Conservation (phyloP, 2,888 invertebrate genomes). For the Spialia ferax region DNA sequence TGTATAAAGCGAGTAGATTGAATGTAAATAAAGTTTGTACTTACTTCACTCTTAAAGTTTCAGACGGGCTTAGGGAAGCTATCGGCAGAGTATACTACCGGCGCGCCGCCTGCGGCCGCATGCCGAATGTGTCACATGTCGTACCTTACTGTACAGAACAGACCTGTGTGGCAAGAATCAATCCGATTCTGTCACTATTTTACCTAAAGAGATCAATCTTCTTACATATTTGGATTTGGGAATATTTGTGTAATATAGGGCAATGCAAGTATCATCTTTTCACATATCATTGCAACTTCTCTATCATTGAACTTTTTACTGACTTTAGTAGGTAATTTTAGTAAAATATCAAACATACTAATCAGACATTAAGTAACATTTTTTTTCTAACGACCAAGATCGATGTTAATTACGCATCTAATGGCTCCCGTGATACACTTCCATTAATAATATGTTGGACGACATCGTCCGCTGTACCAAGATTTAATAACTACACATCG, state of each 20-base stretch:
- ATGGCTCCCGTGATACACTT: slow-evolving; percentile 86
- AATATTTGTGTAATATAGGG: slow-evolving; percentile 19
- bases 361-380: slow-evolving; percentile 42
- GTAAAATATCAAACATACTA: slow-evolving; percentile 5
- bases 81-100: slow-evolving; percentile 38
- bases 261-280: neutral
- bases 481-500: slow-evolving; percentile 81
- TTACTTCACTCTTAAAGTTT: slow-evolving; percentile 65
- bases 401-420: slow-evolving; percentile 84
- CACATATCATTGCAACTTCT: neutral
- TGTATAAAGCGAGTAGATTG: slow-evolving; percentile 61
- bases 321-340: neutral
- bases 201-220: slow-evolving; percentile 9
- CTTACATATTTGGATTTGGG: slow-evolving; percentile 6
- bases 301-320: neutral
- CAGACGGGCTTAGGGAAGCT: slow-evolving; percentile 44
- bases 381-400: slow-evolving; percentile 69
- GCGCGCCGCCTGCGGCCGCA: slow-evolving; percentile 14
- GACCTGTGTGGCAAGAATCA: slow-evolving; percentile 9
- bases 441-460: slow-evolving; percentile 81
- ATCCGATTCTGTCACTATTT: neutral
- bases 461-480: slow-evolving; percentile 75
- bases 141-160: slow-evolving; percentile 44
- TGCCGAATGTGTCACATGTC: no score
- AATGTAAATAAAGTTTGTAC: slow-evolving; percentile 77